Evolutionary conservation across 2,888 invertebrate species (phyloP).

Genomic region (Cynaeus angustus): DNA sequence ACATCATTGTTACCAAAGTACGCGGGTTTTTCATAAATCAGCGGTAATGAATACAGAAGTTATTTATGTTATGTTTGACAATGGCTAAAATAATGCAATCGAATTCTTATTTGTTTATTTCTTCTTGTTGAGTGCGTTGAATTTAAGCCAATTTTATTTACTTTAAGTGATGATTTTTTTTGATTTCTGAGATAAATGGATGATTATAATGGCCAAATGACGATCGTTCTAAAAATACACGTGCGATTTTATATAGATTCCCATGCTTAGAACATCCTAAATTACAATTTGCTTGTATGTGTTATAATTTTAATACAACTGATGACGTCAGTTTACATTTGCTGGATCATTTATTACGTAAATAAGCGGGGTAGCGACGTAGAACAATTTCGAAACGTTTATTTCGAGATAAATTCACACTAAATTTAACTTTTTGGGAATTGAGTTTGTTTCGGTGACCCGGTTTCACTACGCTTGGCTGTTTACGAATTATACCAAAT

Average conservation of each 20-base stretch:
- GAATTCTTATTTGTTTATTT: constrained; percentile 37
- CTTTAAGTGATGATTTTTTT: constrained; percentile 26
- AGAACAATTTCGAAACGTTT: constrained; percentile 13
- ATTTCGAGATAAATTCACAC: constrained; percentile 18
- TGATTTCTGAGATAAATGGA: constrained; percentile 5
- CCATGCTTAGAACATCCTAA: constrained; percentile 7
- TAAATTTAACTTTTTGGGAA: constrained; percentile 34
- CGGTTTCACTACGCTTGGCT: constrained; percentile 17
- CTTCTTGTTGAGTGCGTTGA: constrained; percentile 19
- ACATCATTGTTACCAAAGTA: constrained; percentile 24
- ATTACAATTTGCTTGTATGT: constrained; percentile 31
- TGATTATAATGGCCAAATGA: constrained; percentile 1
- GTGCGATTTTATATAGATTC: constrained; percentile 18
- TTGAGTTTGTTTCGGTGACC: constrained; percentile 24
- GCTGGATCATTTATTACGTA: constrained; percentile 36
- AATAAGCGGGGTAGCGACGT: constrained; percentile 27
- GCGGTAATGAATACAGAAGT: constrained; percentile 26
- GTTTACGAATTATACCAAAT: constrained; percentile 37
- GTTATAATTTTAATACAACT: constrained; percentile 28
- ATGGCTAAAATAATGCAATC: constrained; percentile 40
- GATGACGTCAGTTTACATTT: constrained; percentile 24
- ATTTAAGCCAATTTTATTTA: constrained; percentile 20
- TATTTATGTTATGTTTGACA: constrained; percentile 44
- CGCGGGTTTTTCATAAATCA: constrained; percentile 40
- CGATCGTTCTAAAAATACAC: constrained; percentile 8